A percentile compares a stretch with the other conserved stretches of the same genome.
These are phyloP conservation scores for Felis catus DNA, from an alignment of 2,113 vertebrate species.

Conservation along the genomic window DNA sequence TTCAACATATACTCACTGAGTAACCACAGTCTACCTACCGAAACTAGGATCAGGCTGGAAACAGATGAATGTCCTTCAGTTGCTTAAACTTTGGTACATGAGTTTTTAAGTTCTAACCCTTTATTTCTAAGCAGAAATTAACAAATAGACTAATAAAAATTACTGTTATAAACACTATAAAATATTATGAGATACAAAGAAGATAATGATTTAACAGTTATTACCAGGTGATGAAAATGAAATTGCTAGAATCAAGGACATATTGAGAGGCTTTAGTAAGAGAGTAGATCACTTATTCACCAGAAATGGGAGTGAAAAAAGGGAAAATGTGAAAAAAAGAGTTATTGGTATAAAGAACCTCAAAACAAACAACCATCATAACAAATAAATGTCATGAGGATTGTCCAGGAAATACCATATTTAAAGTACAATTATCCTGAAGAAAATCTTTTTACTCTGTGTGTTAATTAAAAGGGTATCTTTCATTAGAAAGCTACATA, in stretches of 20 bases:
- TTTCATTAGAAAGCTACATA: neutral
- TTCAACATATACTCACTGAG: neutral
- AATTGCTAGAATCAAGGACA: neutral
- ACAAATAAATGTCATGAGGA: neutral
- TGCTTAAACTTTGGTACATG: neutral
- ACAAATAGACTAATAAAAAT: neutral
- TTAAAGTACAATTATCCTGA: neutral
- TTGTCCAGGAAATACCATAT: neutral
- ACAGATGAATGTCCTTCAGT: neutral
- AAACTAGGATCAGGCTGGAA: neutral
- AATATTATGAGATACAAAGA: neutral
- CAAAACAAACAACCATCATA: neutral
- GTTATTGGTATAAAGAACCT: neutral
- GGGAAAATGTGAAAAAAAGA: neutral
- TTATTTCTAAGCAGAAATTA: neutral
- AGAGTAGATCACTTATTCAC: neutral
- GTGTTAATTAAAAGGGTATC: neutral
- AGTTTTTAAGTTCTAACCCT: neutral
- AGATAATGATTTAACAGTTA: neutral
- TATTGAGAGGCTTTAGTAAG: neutral
- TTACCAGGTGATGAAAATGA: neutral
- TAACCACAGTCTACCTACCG: neutral
- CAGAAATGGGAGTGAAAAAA: neutral
- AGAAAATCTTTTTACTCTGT: neutral
- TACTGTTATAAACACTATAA: neutral